phyloP scores from a whole-genome alignment of 2,113 vertebrate genomes.

The Monopterus albus region DNA sequence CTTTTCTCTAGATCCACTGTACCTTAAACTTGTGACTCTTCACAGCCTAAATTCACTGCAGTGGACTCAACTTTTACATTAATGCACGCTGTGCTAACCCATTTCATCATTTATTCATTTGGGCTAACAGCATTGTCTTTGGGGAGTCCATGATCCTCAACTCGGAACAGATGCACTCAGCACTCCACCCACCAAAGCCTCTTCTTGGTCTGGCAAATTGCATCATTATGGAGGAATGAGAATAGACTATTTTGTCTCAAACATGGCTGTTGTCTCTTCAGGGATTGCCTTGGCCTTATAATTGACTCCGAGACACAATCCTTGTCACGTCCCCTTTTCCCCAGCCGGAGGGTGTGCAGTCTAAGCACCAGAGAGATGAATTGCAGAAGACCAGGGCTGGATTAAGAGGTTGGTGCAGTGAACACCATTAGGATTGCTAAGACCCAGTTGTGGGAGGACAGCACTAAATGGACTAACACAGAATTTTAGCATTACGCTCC shows the following conservation, averaged over 20 bases:
- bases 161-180: constrained; percentile 58
- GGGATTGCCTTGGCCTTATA: constrained; percentile 68
- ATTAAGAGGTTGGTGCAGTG: constrained; percentile 61
- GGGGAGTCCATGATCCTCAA: constrained; percentile 70
- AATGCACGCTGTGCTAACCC: constrained; percentile 45
- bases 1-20: constrained; percentile 2
- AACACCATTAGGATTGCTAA: constrained; percentile 70
- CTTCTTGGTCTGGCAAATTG: constrained; percentile 57
- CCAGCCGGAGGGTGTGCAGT: constrained; percentile 31
- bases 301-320: constrained; percentile 76
- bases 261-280: constrained; percentile 59
- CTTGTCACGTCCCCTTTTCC: constrained; percentile 53
- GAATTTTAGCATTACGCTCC: constrained; percentile 65
- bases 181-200: constrained; percentile 42
- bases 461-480: constrained; percentile 62
- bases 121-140: constrained; percentile 62
- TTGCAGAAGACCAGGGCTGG: constrained; percentile 52
- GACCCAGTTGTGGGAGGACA: constrained; percentile 58
- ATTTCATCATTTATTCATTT: constrained; percentile 78
- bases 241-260: constrained; percentile 70
- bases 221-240: constrained; percentile 68
- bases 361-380: constrained; percentile 61
- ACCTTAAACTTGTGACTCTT: constrained; percentile 43
- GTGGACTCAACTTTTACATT: constrained; percentile 66
- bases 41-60: constrained; percentile 25